Evolutionary conservation across 2,113 vertebrate species (phyloP), one percentile per base, ranked within the genome.

Genomic region (Aramus guarauna): DNA sequence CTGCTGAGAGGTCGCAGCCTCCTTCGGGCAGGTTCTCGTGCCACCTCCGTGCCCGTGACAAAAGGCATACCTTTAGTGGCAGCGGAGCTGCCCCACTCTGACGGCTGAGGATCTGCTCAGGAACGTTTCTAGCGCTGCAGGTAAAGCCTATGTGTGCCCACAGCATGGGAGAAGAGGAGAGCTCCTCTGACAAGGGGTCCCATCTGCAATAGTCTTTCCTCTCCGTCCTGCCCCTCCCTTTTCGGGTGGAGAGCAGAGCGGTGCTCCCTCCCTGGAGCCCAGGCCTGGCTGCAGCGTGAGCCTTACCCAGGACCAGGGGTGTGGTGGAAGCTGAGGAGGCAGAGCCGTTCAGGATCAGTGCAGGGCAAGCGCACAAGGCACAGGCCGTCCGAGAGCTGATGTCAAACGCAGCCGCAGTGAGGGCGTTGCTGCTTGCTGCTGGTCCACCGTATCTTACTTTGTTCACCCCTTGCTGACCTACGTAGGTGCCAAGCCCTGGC

Each of bases 51-150:
- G 48, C 32, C 55, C 27, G 58, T n/a, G 50, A 20, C 64, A n/a
- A 53, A 12, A 0, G 0, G 29, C 50, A 17, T 12, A 29, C 5
- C 21, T 52, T 15, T 10, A 34, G 60, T 19, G 29, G 41, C 71
- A 36, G 12, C 2, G 2, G 29, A 67, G 24, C 50, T 21, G 18
- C 55, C 26, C 53, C 6, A 2, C 53, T 26, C 15, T 16, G 52
- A 30, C 29, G 36, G 26, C 30, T 18, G 64, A 30, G 55, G 22
- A 21, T 24, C 76, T 26, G 75, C 50, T 58, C 76, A 29, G 47
- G 23, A 52, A 73, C 4, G 2, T 47, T 86, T 36, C 79, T 39
- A 23, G 73, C 79, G 67, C 17, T 3, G 1, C 26, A 13, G 71
- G 30, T 13, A 3, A 11, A 32, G 45, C 39, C 67, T 73, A 39